Evolutionary conservation across 2,113 vertebrate genomes (phyloP).

Genomic region (Fukomys damarensis): DNA sequence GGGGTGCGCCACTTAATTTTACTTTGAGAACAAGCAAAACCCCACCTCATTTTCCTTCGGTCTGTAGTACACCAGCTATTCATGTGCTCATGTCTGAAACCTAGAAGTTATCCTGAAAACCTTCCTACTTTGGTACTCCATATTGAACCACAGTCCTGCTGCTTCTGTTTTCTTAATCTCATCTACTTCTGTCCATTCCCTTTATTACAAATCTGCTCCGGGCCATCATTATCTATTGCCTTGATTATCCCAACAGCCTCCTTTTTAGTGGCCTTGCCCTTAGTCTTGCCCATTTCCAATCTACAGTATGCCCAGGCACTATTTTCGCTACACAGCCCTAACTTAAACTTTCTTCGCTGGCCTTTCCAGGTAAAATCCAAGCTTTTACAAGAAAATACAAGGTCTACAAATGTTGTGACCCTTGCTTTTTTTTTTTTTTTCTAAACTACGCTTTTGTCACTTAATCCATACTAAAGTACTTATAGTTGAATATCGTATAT

Average conservation of each 20-base stretch:
- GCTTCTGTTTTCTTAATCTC: background rate
- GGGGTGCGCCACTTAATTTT: too few species aligned
- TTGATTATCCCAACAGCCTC: background rate
- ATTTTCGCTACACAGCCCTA: background rate
- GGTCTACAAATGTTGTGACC: background rate
- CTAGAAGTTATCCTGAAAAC: background rate
- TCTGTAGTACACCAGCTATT: background rate
- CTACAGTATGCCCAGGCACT: background rate
- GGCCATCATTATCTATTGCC: background rate
- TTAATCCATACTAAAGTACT: background rate
- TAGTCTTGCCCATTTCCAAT: background rate
- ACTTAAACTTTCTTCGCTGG: background rate
- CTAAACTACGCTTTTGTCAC: background rate
- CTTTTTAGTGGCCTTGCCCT: background rate
- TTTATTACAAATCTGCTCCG: background rate
- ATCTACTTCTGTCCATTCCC: background rate
- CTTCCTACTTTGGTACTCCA: background rate
- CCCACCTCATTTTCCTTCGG: background rate
- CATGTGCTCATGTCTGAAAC: background rate
- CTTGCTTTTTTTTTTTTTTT: background rate
- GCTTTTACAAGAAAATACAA: background rate
- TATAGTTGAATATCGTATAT: background rate
- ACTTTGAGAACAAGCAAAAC: background rate
- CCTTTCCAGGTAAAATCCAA: background rate
- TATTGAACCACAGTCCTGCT: background rate